Base-by-base conservation (phyloP, 2,113 vertebrate genomes). In the Lipophrys pholis region DNA sequence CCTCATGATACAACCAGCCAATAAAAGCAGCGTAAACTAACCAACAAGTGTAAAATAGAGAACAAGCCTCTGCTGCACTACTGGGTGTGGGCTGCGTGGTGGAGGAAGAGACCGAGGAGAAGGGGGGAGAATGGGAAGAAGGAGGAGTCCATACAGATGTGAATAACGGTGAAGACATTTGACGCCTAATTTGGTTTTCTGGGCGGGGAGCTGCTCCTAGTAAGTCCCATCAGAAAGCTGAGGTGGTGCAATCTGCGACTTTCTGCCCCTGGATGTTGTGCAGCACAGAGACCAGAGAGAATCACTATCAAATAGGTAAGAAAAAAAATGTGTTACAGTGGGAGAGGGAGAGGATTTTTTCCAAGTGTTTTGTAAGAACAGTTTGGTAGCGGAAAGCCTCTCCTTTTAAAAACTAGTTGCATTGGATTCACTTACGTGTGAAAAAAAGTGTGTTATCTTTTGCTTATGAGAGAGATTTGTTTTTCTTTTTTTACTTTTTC, bases 161-260 rank as follows among this genome's bases (percentile, higher is more conserved):
- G 83, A 85, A 52, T 76, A 91, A 85, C 79, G 73, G 78, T 70
- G 80, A 65, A 76, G 72, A 87, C 69, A 85, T 86, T 72, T 65
- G 35, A 87, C 17, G 75, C 91, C 88, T 87, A 89, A 91, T 89
- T 92, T 90, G 90, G 87, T 78, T 73, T 64, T 68, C 75, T 82
- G 89, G 89, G 90, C 82, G 90, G 78, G 77, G 87, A 64, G 40
- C 45, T 61, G 64, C 62, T 64, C 5, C 17, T 50, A 30, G 67
- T 77, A 63, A 65, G 55, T 72, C 17, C 68, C 75, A 68, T 61
- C 69, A 46, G 14, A 11, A 65, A 73, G 69, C 59, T 51, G 56
- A 75, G 21, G 71, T 82, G 60, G 7, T 52, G 5, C 60, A 66
- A 57, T 43, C 69, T 48, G 8, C 41, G 48, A 42, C 12, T 76